Percentiles rank a stretch among this genome's conserved stretches.
Evolutionary conservation across 2,113 vertebrate genomes (phyloP).

Genomic region (Lathamus discolor): DNA sequence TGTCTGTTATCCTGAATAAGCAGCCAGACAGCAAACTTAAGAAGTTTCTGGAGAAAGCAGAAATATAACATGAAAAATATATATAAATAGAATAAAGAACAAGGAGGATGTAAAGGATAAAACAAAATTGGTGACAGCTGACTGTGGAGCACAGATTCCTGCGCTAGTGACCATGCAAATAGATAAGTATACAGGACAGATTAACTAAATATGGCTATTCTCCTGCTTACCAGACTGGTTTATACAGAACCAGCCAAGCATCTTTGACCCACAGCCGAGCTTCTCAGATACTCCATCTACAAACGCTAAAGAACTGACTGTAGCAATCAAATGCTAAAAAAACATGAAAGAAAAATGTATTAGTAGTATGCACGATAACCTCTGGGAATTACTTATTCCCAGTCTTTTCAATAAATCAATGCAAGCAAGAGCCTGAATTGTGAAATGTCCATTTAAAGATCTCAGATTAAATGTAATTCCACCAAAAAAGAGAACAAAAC

Average conservation of each 20-base stretch:
- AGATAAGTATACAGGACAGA: neutral
- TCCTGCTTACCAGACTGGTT: neutral
- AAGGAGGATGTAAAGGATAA: neutral
- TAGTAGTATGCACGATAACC: neutral
- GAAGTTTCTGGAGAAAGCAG: neutral
- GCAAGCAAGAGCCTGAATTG: neutral
- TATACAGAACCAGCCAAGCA: neutral
- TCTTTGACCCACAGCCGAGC: neutral
- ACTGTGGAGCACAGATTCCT: neutral
- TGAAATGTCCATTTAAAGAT: neutral
- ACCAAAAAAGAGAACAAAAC: neutral
- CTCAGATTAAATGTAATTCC: neutral
- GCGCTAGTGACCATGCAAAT: neutral
- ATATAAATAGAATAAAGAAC: neutral
- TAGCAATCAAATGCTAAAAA: neutral
- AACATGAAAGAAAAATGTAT: neutral
- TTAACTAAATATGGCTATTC: neutral
- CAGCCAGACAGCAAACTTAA: neutral
- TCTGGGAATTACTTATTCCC: neutral
- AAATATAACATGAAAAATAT: neutral
- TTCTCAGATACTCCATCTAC: neutral
- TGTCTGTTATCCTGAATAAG: neutral
- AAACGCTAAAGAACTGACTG: neutral
- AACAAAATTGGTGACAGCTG: neutral
- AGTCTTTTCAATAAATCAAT: neutral